Evolutionary conservation across 2,888 invertebrate genomes (phyloP), one percentile per base, ranked within the genome.

Genomic region (Heliconius aoede): DNA sequence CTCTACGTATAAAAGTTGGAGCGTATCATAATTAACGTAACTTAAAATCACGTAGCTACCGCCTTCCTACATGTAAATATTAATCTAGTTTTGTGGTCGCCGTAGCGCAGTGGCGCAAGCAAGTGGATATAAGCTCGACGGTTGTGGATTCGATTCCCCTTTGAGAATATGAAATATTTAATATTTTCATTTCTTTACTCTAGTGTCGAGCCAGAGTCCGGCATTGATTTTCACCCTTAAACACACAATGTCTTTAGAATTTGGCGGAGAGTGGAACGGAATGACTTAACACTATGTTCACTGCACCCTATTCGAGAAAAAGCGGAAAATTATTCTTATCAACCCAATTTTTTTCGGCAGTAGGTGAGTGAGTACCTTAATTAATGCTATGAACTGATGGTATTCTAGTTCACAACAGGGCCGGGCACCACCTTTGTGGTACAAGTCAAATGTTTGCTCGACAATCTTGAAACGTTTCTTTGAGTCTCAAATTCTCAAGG

Each of bases 401-500:
- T 24, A 72, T 69, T 74, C 62, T 58, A 55, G 51, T 75, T 55
- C 36, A 26, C 26, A 64, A 74, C 68, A 64, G 62, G 18, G 46
- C 24, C 51, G n/a, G n/a, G n/a, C n/a, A n/a, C n/a, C n/a, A 60
- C 69, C 61, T 75, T 64, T 75, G 71, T 75, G 62, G 75, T 28
- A 75, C 75, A 75, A 55, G 71, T 64, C 71, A 71, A 75, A 75
- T 75, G 64, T 75, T 75, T 75, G 71, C 69, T 21, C 28, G 64
- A 68, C 46, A 32, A 62, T 67, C 72, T 77, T 74, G 74, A 77
- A 74, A 58, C 72, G 74, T 68, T 75, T 75, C 77, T 75, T 75
- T 75, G 72, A 75, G 67, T 69, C 65, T 72, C 77, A 78, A 74
- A 72, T 68, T 72, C 72, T 75, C 72, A 75, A 75, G 72, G 75